Evolutionary conservation across 2,888 invertebrate species (phyloP), one percentile per base, ranked within the genome.

Genomic region (Alloscopus bannaensis): DNA sequence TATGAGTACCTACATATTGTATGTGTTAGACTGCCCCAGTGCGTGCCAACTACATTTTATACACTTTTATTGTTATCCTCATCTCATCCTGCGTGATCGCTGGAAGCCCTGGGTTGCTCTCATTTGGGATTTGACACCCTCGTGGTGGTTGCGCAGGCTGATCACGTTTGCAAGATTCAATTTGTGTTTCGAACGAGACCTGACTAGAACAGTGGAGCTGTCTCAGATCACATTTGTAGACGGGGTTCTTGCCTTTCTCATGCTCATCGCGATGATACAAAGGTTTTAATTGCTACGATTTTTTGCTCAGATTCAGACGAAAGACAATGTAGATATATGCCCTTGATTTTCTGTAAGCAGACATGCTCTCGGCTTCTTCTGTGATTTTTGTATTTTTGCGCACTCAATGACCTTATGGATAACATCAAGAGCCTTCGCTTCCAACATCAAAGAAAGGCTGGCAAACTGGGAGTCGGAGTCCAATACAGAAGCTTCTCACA

Each of bases 71-170:
- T 36, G 13, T 20, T 0, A 0, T 62, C 8, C 20, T 42, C 22
- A 24, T 52, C 1, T 0, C 18, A 0, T 40, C 18, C 26, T 18
- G 24, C n/a, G 13, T 62, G 11, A 40, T 50, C 2, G 36, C 4
- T 26, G 71, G 71, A 16, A 31, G 11, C 16, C 16, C n/a, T 62
- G 60, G 1, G 40, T 62, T 3, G 22, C 18, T 40, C 62, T 62
- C 6, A 71, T 71, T 26, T 24, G 20, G 16, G 8, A 4, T 0
- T 71, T 60, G 71, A 45, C 24, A 2, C 71, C 71, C 0, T 52
- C 62, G 3, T 62, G 36, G 50, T 71, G 71, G 71, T 20, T 62
- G 0, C 18, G 71, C 6, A n/a, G 50, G 3, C 11, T 71, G 8
- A 52, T 71, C 3, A 40, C 29, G 6, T 36, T 62, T 0, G 22